Evolutionary conservation across 1,140 invertebrate genomes (phyloP).

Genomic region (Drosophila rufa): DNA sequence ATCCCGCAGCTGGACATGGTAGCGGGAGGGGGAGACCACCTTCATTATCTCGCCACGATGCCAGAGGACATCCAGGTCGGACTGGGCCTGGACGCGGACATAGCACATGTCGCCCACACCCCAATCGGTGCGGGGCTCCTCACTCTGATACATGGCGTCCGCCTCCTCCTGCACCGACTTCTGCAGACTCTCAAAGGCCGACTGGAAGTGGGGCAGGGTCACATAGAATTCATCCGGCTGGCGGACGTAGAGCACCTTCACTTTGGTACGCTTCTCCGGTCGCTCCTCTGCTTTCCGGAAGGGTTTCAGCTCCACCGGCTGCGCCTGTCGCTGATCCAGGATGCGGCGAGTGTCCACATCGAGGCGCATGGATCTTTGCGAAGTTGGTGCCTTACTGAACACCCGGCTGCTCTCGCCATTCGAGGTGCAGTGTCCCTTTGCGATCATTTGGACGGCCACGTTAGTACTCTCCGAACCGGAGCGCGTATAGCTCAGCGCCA

Average conservation of each 20-base stretch:
- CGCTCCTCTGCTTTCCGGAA: neutral
- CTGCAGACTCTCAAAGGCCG: conserved; percentile 18
- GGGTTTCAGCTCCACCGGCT: neutral
- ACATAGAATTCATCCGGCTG: conserved; percentile 76
- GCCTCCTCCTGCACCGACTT: conserved; percentile 34
- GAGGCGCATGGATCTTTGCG: neutral
- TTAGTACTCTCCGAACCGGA: conserved; percentile 35
- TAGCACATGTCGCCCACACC: conserved; percentile 52
- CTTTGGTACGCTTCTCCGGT: conserved; percentile 10
- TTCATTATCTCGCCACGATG: conserved; percentile 44
- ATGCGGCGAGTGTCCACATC: conserved; percentile 32
- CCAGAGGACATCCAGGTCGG: conserved; percentile 40
- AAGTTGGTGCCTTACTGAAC: neutral
- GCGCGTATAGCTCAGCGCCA: conserved; percentile 52
- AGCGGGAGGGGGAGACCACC: neutral
- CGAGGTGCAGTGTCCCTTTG: conserved; percentile 52
- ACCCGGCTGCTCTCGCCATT: conserved; percentile 51
- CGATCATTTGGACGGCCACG: conserved; percentile 60
- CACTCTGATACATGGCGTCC: neutral
- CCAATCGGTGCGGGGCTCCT: conserved; percentile 16
- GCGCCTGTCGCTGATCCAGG: conserved; percentile 21
- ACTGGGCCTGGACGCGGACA: conserved; percentile 17
- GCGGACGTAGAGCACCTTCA: conserved; percentile 33
- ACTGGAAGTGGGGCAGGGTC: conserved; percentile 41
- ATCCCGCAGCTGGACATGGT: conserved; percentile 46